Evolutionary conservation across 2,797 vertebrate species (phyloP), one percentile per base, ranked within the genome.

Genomic region (Scarus forsteni): DNA sequence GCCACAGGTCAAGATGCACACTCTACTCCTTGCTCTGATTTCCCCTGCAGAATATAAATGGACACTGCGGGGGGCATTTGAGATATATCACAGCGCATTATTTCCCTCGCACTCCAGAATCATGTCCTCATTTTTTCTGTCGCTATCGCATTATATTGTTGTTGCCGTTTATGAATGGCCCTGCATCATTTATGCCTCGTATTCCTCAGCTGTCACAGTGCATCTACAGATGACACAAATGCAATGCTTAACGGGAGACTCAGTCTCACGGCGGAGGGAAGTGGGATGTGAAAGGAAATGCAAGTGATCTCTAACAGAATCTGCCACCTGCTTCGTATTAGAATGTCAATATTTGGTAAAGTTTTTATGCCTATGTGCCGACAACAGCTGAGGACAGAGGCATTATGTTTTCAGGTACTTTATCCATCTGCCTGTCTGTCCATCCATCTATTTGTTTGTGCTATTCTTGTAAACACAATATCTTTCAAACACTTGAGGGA

Each of bases 181-280:
- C 55, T 74, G 68, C 77, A 79, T 86, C 82, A 77, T 83, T 87
- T 79, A 81, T 70, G 53, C 79, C 55, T 80, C 70, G 64, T 80
- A 75, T 70, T 85, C 75, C 70, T 70, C n/a, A 12, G 69, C 71
- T 84, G 78, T 75, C 81, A 79, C 45, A 48, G 60, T 63, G 60
- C 46, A 83, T 90, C 78, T 76, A 80, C 59, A 75, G 75, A 84
- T 86, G 87, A 88, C 78, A 81, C 76, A 68, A 77, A 88, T 70
- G 77, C 77, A 68, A 70, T 78, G 66, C 69, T 58, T 70, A 76
- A 73, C 76, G 50, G 60, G 61, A 75, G 80, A 63, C 49, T 70
- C 45, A 3, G 62, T 65, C 60, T 27, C 8, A 40, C 34, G 42
- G 79, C 27, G 27, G 50, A 63, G 54, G 70, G 63, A 73, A 65